These are phyloP conservation scores for Mohoua ochrocephala DNA, from an alignment of 2,113 vertebrate species.

Conservation along the genomic window DNA sequence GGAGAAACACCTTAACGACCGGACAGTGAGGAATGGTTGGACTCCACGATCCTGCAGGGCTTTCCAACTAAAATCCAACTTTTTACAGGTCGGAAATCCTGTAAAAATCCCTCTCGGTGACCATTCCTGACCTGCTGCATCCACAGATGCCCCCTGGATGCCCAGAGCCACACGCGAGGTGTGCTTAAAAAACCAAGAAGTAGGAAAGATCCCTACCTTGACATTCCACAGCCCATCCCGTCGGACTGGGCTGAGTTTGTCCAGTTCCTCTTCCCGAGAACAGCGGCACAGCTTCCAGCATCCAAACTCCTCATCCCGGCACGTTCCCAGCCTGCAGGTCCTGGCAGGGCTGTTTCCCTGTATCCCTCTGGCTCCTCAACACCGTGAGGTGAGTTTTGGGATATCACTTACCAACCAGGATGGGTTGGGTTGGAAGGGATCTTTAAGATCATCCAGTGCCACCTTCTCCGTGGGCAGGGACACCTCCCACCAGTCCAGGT, in stretches of 20 bases:
- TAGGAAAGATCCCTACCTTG: background rate
- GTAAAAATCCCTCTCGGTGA: background rate
- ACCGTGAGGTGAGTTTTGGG: background rate
- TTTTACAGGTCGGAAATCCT: background rate
- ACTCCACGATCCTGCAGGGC: background rate
- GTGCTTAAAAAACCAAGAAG: background rate
- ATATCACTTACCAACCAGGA: background rate
- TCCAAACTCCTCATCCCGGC: background rate
- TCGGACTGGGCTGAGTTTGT: background rate
- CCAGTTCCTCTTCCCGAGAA: background rate
- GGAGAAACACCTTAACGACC: background rate
- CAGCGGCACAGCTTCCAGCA: background rate
- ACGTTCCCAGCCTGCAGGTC: background rate
- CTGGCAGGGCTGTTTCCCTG: background rate
- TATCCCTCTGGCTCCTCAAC: background rate
- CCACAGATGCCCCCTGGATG: background rate
- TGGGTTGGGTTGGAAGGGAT: background rate
- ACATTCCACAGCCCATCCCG: background rate
- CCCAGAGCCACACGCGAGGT: fast-evolving
- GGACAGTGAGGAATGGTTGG: background rate
- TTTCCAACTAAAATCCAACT: background rate
- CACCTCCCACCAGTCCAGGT: background rate
- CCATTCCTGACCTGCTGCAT: background rate
- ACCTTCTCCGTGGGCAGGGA: background rate
- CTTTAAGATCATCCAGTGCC: background rate